Base-by-base conservation (phyloP, 1,140 invertebrate genomes). In the Drosophila repletoides region DNA sequence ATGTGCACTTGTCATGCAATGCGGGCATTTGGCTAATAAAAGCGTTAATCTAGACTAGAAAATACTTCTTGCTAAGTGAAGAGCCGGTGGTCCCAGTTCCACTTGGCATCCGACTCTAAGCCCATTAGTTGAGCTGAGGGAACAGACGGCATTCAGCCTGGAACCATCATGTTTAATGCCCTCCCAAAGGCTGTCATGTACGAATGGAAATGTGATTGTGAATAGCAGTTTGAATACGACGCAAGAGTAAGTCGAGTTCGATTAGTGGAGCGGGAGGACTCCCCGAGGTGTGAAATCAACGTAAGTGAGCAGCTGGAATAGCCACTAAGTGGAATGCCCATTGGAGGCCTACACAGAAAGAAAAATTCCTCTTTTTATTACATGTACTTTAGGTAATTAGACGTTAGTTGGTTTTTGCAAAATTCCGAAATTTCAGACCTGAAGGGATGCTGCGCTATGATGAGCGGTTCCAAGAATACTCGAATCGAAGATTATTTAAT, bases 281-380 rank as follows among this genome's bases (percentile, higher is more conserved):
- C 84, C 84, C 84, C 60, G 79, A 88, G 86, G 84, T 86, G 86
- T 88, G 79, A 88, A 88, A 72, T 76, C 76, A 59, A 69, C 75
- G 67, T 79, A 84, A 84, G 71, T 86, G 80, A 75, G 80, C 71
- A 84, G 80, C 80, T 55, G 76, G 52, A 59, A 73, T 79, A 52
- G 28, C 53, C 45, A 63, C 72, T 71, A 75, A 76, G 48, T 59
- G 58, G 58, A 38, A 22, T 31, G 14, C 38, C 48, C 31, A 28
- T 36, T 38, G 52, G 48, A n/a, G 40, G n/a, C n/a, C n/a, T n/a
- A n/a, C n/a, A n/a, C n/a, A n/a, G n/a, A n/a, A n/a, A n/a, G n/a
- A n/a, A n/a, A n/a, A n/a, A n/a, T n/a, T n/a, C n/a, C n/a, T n/a
- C n/a, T n/a, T n/a, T n/a, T n/a, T n/a, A n/a, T n/a, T n/a, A n/a